These are phyloP conservation scores for Prunella strophiata DNA, from an alignment of 2,797 vertebrate genomes.

Conservation along the genomic window DNA sequence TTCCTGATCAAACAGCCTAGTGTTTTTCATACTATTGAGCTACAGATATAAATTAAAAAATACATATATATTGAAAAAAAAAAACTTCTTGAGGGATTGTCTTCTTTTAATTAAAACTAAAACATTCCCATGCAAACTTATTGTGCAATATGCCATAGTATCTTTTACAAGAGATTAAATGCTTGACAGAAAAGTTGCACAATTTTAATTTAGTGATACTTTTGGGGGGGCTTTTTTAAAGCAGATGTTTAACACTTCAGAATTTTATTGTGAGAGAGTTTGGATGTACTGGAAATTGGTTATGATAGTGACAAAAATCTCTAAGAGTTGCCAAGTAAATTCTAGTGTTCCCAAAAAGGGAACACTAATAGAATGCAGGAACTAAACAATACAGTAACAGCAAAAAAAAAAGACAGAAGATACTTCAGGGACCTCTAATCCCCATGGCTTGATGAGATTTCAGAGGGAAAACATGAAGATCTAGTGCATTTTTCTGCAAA, in stretches of 20 bases:
- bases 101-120: neutral
- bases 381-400: neutral
- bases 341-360: neutral
- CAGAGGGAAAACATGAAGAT: slow-evolving; percentile 11
- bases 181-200: neutral
- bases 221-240: neutral
- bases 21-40: neutral
- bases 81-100: neutral
- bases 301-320: neutral
- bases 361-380: neutral
- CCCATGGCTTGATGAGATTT: neutral
- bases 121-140: neutral
- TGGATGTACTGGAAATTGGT: neutral
- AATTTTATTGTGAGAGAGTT: neutral
- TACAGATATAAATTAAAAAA: neutral
- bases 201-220: neutral
- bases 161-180: neutral
- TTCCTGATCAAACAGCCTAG: neutral
- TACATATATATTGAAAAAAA: neutral
- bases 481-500: slow-evolving; percentile 16
- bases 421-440: slow-evolving; percentile 4
- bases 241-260: neutral
- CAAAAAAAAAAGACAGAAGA: slow-evolving; percentile 3
- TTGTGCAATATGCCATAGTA: neutral
- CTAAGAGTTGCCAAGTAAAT: neutral